Percentiles rank a stretch among this genome's conserved stretches.
Evolutionary conservation across 2,888 invertebrate genomes (phyloP).

Genomic region (Monochamus alternatus): DNA sequence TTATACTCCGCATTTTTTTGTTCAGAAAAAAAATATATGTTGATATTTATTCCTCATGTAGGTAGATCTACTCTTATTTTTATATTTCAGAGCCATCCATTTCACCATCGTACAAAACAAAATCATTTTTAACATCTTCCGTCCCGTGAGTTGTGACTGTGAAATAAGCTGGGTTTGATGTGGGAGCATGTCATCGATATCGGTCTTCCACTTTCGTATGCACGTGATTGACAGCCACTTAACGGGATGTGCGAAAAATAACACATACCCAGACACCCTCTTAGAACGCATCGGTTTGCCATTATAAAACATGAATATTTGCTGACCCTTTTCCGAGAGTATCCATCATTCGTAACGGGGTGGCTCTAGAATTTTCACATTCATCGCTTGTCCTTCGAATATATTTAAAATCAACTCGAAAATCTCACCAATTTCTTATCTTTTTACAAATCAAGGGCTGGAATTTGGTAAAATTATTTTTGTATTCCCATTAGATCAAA

Average conservation of each 20-base stretch:
- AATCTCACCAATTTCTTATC: too few relatives aligned
- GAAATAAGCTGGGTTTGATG: slow-evolving; percentile 28
- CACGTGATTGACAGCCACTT: slow-evolving; percentile 57
- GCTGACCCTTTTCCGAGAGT: slow-evolving; percentile 51
- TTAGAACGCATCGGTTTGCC: slow-evolving; percentile 47
- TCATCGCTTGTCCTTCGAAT: too few relatives aligned
- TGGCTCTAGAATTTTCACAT: slow-evolving; percentile 7
- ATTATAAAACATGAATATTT: slow-evolving; percentile 54
- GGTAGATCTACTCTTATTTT: too few relatives aligned
- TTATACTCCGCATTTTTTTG: too few relatives aligned
- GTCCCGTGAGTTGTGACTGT: slow-evolving; percentile 19
- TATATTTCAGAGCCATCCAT: too few relatives aligned
- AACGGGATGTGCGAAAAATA: slow-evolving; percentile 53
- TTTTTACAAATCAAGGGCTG: too few relatives aligned
- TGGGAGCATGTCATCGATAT: slow-evolving; percentile 47
- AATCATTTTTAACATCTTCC: slow-evolving; percentile 22
- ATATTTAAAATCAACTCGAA: too few relatives aligned
- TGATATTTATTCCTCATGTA: too few relatives aligned
- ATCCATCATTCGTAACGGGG: slow-evolving; percentile 30
- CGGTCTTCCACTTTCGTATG: slow-evolving; percentile 50
- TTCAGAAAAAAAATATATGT: too few relatives aligned
- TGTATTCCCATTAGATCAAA: too few relatives aligned
- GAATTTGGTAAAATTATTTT: too few relatives aligned
- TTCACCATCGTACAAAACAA: slow-evolving; percentile 13
- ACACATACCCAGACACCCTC: slow-evolving; percentile 49